phyloP scores from a whole-genome alignment of 2,113 vertebrate genomes.

The Steatornis caripensis region DNA sequence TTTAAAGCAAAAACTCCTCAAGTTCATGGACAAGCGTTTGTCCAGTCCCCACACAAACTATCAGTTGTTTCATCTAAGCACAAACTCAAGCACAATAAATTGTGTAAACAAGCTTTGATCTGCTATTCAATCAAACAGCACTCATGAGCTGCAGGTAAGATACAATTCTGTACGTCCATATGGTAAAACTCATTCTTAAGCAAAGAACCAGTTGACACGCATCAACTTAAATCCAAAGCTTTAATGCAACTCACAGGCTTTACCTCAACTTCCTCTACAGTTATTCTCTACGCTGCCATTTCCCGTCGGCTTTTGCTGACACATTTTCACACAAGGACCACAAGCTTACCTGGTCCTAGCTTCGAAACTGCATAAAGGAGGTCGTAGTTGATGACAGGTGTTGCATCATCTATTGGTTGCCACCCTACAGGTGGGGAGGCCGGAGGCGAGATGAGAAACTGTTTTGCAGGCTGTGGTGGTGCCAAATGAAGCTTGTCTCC shows the following conservation, averaged over 20 bases:
- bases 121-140: neutral
- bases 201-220: neutral
- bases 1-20: neutral
- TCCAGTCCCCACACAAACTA: neutral
- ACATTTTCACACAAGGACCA: neutral
- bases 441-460: constrained; percentile 89
- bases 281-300: neutral
- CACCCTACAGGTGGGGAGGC: constrained; percentile 85
- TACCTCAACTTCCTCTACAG: neutral
- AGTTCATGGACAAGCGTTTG: neutral
- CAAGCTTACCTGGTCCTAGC: constrained; percentile 80
- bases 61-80: neutral
- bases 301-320: neutral
- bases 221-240: neutral
- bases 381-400: constrained; percentile 87
- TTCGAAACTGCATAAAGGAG: constrained; percentile 86
- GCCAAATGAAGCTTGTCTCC: constrained; percentile 87
- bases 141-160: neutral
- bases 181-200: neutral
- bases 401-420: constrained; percentile 84
- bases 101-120: neutral
- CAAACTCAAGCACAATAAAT: neutral
- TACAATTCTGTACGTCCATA: neutral
- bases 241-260: neutral
- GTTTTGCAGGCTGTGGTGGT: constrained; percentile 86